Evolutionary conservation across 2,797 vertebrate species (phyloP).

Genomic region (Crax fasciolata): DNA sequence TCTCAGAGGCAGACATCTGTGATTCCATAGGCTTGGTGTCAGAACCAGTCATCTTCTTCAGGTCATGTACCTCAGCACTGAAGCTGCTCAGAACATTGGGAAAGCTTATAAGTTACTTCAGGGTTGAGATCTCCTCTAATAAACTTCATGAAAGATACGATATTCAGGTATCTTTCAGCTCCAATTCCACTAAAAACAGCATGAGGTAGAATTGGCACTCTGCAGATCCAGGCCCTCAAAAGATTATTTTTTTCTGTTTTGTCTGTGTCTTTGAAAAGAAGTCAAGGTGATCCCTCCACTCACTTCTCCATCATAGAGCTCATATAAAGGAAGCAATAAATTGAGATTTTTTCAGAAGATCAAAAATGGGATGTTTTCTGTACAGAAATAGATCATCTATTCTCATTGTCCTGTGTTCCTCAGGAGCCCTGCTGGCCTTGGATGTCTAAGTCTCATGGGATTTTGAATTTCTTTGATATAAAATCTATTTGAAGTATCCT

Average conservation of each 20-base stretch:
- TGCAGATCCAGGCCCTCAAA: neutral
- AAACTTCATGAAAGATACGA: neutral
- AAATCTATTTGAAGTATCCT: neutral
- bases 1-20: neutral
- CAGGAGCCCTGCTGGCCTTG: neutral
- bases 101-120: neutral
- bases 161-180: neutral
- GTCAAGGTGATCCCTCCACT: neutral
- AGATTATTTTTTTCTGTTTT: neutral
- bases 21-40: neutral
- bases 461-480: neutral
- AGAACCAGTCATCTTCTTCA: neutral
- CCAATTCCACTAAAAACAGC: neutral
- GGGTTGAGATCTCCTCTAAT: neutral
- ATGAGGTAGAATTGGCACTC: neutral
- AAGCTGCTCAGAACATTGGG: neutral
- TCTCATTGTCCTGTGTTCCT: neutral
- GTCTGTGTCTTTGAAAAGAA: neutral
- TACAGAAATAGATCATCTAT: neutral
- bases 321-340: neutral
- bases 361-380: neutral
- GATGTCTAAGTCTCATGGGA: neutral
- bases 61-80: neutral
- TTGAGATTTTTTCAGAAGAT: neutral
- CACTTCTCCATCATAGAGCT: neutral